A percentile compares a stretch with the other conserved stretches of the same genome.
phyloP scores from a whole-genome alignment of 2,888 invertebrate species.

The Galeruca laticollis region DNA sequence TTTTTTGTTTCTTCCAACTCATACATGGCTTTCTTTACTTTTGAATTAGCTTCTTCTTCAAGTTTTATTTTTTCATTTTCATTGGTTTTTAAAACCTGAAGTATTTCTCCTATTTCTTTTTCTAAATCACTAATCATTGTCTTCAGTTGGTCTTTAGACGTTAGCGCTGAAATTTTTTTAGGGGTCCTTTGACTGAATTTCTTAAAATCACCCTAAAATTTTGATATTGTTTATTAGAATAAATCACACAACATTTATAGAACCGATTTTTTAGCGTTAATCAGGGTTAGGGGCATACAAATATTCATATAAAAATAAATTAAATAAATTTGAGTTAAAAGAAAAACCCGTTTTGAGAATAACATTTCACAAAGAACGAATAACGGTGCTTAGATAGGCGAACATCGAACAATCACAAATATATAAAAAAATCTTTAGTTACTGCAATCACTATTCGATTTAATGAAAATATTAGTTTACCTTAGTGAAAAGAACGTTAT shows the following conservation, averaged over 20 bases:
- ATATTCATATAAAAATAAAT: no score
- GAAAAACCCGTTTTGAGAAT: no score
- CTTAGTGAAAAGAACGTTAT: slow-evolving; percentile 68
- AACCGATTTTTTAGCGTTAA: no score
- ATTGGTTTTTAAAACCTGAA: slow-evolving; percentile 73
- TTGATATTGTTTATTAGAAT: no score
- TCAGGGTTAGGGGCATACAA: no score
- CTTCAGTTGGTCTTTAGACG: slow-evolving; percentile 80
- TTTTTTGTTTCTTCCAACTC: slow-evolving; percentile 70
- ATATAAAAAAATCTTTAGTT: no score
- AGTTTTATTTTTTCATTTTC: slow-evolving; percentile 68
- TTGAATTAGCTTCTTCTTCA: slow-evolving; percentile 64
- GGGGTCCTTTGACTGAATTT: slow-evolving; percentile 78
- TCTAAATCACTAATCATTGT: slow-evolving; percentile 90
- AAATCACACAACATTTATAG: no score
- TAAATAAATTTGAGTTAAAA: no score
- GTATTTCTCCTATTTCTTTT: slow-evolving; percentile 84
- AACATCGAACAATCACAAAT: no score
- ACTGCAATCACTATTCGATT: no score
- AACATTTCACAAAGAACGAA: no score
- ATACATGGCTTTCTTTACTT: slow-evolving; percentile 60
- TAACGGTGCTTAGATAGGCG: no score
- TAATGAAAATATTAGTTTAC: slow-evolving; percentile 50
- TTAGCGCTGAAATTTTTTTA: slow-evolving; percentile 79
- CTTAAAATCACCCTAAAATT: slow-evolving; percentile 72